Base-by-base conservation (phyloP, 2,888 invertebrate genomes). In the Holacanthella duospinosa region DNA sequence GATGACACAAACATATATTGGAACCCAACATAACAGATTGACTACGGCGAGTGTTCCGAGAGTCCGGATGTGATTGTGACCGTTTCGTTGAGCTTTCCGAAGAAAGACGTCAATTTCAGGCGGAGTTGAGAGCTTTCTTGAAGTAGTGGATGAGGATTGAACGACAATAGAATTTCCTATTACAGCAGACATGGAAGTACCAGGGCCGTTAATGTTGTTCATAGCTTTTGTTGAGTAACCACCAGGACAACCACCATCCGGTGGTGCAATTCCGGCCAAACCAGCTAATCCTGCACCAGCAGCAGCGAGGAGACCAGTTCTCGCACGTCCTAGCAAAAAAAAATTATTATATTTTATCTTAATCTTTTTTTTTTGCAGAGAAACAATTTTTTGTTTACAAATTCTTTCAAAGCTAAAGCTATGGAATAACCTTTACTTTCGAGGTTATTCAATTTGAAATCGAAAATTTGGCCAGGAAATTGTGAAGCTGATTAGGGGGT, bases 21-120 rank as follows among this genome's bases (percentile, higher is more conserved):
- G 93, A 67, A 91, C 90, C 92, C 93, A 93, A 79, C 91, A 92
- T 60, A 91, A 80, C 55, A 90, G 83, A 77, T 91, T 93, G 29
- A 89, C 88, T 0, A 86, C 86, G 0, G 88, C 88, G 75, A 89
- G 87, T 74, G 89, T 86, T 66, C 88, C 83, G 78, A 90, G 89
- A 86, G 89, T 89, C 77, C 89, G 86, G 60, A 90, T 89, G 60
- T 73, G 72, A 68, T 66, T 66, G 29, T 68, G 65, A 26, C 71
- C 72, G 62, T 69, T 70, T 64, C 67, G 66, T 64, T 73, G 72
- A 57, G 70, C 72, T 61, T 66, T 65, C 60, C 72, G 66, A 28
- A 73, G 65, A 59, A 73, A 70, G 58, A 67, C 66, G 62, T 73
- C 72, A 36, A 73, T 63, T 65, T 73, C 71, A 60, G 65, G 62